Conservation (phyloP, 92 coral and sea anemone genomes). For the Anthopleura xanthogrammica region DNA sequence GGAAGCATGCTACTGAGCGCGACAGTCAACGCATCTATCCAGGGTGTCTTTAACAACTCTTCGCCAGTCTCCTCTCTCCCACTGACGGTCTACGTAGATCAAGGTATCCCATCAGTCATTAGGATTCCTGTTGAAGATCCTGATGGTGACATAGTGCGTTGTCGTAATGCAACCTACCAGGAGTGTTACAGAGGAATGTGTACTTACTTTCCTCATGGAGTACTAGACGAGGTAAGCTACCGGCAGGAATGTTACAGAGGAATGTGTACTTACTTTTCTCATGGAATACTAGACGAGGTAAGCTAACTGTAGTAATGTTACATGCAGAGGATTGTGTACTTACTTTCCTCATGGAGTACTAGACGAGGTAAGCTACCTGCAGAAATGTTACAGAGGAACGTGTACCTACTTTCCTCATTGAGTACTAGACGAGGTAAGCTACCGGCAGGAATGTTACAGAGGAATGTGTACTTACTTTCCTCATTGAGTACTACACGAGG, state of each 20-base stretch:
- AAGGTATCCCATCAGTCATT: background rate
- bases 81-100: background rate
- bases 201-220: too few relatives aligned
- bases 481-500: background rate
- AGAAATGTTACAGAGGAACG: too few relatives aligned
- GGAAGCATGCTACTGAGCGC: background rate
- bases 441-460: too few relatives aligned
- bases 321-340: conserved; percentile 4
- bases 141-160: too few relatives aligned
- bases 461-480: background rate
- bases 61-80: conserved; percentile 18
- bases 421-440: too few relatives aligned
- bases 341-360: background rate
- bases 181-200: background rate
- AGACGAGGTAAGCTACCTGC: conserved; percentile 5
- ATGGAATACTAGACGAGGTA: background rate
- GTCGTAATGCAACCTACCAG: too few relatives aligned
- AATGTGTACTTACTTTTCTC: background rate
- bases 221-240: too few relatives aligned
- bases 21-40: background rate
- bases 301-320: background rate
- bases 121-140: too few relatives aligned
- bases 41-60: background rate
- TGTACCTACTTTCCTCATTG: too few relatives aligned
- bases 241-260: too few relatives aligned